These are phyloP conservation scores for Synergus gifuensis DNA, from an alignment of 2,888 invertebrate genomes.

Conservation along the genomic window DNA sequence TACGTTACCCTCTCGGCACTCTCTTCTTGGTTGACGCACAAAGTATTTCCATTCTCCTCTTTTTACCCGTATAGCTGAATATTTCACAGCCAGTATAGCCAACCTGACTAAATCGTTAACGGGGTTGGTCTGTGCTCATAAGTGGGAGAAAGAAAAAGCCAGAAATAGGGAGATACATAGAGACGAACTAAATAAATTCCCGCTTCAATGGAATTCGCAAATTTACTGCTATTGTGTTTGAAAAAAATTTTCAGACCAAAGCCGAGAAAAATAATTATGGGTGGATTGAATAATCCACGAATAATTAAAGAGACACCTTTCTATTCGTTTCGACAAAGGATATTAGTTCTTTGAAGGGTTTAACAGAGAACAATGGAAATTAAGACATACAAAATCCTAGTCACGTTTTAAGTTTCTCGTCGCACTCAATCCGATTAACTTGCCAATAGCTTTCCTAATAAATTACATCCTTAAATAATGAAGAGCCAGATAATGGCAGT, in stretches of 20 bases:
- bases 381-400: background rate
- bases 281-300: background rate
- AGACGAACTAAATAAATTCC: no score
- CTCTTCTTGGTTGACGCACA: constrained; percentile 24
- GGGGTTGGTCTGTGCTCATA: background rate
- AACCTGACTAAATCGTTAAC: constrained; percentile 31
- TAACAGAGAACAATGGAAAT: background rate
- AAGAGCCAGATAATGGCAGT: background rate
- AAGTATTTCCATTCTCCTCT: constrained; percentile 33
- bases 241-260: no score
- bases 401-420: background rate
- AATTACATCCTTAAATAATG: constrained; percentile 24
- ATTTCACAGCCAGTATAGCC: constrained; percentile 15
- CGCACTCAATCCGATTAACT: constrained; percentile 6
- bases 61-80: constrained; percentile 15
- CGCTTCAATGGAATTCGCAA: no score
- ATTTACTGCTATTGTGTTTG: no score
- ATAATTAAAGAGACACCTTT: background rate
- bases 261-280: no score
- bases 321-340: background rate
- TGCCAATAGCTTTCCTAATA: constrained; percentile 8
- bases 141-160: background rate
- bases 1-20: constrained; percentile 34
- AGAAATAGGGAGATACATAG: no score
- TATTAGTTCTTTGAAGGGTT: no score